Evolutionary conservation across 1,140 invertebrate species (phyloP).

Genomic region (Steinernema feltiae): DNA sequence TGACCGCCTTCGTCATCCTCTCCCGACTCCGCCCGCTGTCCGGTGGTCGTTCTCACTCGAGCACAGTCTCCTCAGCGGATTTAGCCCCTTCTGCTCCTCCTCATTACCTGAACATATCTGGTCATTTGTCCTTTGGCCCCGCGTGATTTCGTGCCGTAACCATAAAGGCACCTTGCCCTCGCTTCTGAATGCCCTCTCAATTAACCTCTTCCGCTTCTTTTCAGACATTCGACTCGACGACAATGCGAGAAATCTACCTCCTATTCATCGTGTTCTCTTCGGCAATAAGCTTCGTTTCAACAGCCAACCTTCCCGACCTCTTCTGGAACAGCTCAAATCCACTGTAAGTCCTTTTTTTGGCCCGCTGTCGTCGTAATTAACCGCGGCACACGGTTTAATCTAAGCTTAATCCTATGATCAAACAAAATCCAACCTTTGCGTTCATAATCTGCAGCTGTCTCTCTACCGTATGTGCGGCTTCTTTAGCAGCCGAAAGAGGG

Average conservation of each 20-base stretch:
- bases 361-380: constrained; percentile 2
- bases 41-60: constrained; percentile 2
- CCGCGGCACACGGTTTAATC: neutral
- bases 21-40: constrained; percentile 9
- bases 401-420: constrained; percentile 14
- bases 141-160: neutral
- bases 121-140: neutral
- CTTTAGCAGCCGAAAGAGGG: neutral
- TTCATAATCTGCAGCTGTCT: neutral
- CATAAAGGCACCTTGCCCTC: neutral
- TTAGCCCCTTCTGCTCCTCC: neutral
- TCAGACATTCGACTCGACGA: neutral
- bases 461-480: neutral
- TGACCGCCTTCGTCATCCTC: constrained; percentile 11
- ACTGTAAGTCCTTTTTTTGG: neutral
- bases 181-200: neutral
- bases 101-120: constrained; percentile 5
- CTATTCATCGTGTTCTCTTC: neutral
- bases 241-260: constrained; percentile 10
- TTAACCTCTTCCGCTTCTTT: constrained; percentile 6
- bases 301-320: constrained; percentile 1
- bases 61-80: constrained; percentile 7
- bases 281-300: neutral
- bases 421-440: neutral
- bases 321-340: constrained; percentile 5